A percentile compares a stretch with the other conserved stretches of the same genome.
Conservation (phyloP, 2,113 vertebrate genomes). For the Lucifuga dentata region DNA sequence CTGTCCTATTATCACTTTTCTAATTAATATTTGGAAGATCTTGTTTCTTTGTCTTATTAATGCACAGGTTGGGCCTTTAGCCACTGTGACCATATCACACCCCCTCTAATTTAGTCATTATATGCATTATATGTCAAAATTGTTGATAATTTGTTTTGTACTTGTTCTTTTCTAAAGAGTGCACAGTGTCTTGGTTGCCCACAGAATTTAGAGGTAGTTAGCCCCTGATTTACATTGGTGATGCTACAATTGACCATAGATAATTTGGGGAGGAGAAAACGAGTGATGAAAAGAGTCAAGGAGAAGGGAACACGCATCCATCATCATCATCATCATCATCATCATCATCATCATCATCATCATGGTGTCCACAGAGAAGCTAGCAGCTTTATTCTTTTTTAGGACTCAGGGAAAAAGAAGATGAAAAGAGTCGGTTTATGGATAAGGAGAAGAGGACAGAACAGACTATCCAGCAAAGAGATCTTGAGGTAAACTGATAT, state of each 20-base stretch:
- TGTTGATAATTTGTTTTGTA: no score
- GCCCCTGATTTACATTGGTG: not conserved
- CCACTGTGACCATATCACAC: no score
- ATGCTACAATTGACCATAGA: not conserved
- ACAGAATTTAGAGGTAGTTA: conserved; percentile 12
- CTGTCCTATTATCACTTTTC: no score
- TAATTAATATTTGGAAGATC: no score
- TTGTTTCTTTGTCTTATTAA: no score
- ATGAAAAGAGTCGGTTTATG: no score
- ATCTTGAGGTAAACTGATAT: not conserved
- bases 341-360: conserved; percentile 32
- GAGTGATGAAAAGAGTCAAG: conserved; percentile 9
- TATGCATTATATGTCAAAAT: no score
- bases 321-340: no score
- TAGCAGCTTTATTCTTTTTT: conserved; percentile 29
- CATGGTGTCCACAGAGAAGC: conserved; percentile 10
- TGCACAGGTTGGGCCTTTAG: no score
- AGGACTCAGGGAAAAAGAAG: conserved; percentile 7
- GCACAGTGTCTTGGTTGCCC: no score
- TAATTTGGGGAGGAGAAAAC: conserved; percentile 4
- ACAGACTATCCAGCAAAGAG: not conserved
- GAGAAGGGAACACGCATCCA: conserved; percentile 20
- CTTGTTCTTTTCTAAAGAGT: no score
- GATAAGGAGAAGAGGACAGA: not conserved
- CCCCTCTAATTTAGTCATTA: no score